phyloP scores from a whole-genome alignment of 2,888 invertebrate genomes.

The Chrysolina haemoptera region DNA sequence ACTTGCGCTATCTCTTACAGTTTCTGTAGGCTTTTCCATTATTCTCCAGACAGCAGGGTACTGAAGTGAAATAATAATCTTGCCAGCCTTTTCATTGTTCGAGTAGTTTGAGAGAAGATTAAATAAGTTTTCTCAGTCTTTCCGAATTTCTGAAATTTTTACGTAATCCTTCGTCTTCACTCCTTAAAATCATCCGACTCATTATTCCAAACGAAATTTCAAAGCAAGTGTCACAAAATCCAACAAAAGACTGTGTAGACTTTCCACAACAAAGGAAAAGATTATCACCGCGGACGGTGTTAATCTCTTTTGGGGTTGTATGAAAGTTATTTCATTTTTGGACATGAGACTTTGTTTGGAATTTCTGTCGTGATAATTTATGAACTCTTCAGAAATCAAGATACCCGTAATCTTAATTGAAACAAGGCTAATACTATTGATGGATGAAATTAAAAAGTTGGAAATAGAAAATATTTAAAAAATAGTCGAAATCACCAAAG shows the following conservation, averaged over 20 bases:
- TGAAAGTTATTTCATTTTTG: slow-evolving; percentile 17
- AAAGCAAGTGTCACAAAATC: slow-evolving; percentile 31
- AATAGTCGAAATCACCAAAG: no score
- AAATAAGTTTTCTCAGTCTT: slow-evolving; percentile 12
- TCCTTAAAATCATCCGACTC: slow-evolving; percentile 16
- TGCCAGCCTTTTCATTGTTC: slow-evolving; percentile 1
- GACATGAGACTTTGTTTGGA: slow-evolving; percentile 18
- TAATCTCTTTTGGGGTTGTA: slow-evolving; percentile 24
- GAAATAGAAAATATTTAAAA: no score
- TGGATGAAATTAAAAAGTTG: no score
- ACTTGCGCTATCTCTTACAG: neutral
- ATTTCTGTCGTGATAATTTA: slow-evolving; percentile 32
- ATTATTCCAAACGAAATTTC: slow-evolving; percentile 30
- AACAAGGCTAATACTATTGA: no score
- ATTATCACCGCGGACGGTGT: slow-evolving; percentile 33
- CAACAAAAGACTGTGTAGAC: slow-evolving; percentile 18
- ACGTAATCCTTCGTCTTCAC: slow-evolving; percentile 12
- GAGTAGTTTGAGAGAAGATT: slow-evolving; percentile 9
- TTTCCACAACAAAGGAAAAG: slow-evolving; percentile 30
- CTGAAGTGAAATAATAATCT: slow-evolving; percentile 14
- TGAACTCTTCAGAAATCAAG: neutral
- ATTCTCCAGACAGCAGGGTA: neutral
- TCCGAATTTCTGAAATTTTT: slow-evolving; percentile 10
- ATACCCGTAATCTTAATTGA: no score
- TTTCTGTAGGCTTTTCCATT: neutral